Evolutionary conservation across 2,888 invertebrate genomes (phyloP), one percentile per base, ranked within the genome.

Genomic region (Xanthia icteritia): DNA sequence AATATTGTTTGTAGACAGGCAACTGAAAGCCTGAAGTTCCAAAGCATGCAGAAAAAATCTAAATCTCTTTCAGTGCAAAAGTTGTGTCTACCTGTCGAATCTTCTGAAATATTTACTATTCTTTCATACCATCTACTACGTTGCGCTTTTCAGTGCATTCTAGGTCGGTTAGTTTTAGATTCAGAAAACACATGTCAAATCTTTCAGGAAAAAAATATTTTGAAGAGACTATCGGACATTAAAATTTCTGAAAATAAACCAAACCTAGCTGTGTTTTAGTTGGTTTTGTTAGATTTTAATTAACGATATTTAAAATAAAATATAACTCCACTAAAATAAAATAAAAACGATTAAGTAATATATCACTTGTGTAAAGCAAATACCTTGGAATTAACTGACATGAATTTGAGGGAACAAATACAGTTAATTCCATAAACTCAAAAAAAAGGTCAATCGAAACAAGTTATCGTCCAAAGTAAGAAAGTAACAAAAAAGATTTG

Each of bases 401-500:
- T 42, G 13, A 2, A 42, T 3, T 45, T 15, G 45, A 13, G 4
- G 13, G 13, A 45, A 54, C 0, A 39, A n/a, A 54, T 45, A 36
- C 58, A 74, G 36, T 27, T 5, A 74, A 58, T 48, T 36, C 20
- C 20, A 27, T 15, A 27, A 74, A n/a, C 17, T 36, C 23, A 48
- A 74, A 51, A 31, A 45, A 75, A 74, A 27, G 1, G 4, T 36
- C 11, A 39, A 51, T 39, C 4, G 17, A 39, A 61, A 60, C 27
- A 48, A 75, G 60, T 36, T 60, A 51, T 51, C 76, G 9, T 6
- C 4, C 11, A 60, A 74, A 48, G 8, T 27, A 74, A 51, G 36
- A 1, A 75, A 74, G 8, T 27, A 74, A 51, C 45, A 1, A 75
- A 74, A 74, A 48, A 48, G n/a, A 11, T 27, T 74, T 17, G 27